phyloP scores from a whole-genome alignment of 2,888 invertebrate genomes.

The Drosophila mulleri region DNA sequence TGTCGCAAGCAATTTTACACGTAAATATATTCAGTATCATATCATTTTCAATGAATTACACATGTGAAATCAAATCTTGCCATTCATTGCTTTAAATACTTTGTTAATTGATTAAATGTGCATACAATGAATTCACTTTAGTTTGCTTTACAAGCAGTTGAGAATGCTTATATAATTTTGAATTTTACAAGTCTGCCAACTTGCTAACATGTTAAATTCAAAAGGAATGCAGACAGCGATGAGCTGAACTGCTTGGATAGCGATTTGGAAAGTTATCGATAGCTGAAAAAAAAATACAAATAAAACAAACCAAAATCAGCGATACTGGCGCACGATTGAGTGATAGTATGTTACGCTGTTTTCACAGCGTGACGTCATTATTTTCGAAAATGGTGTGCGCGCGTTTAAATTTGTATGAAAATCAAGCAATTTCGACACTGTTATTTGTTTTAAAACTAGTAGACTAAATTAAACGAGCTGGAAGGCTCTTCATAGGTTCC shows the following conservation, averaged over 20 bases:
- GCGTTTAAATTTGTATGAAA: too few relatives aligned
- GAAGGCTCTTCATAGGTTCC: too few relatives aligned
- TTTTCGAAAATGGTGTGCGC: too few relatives aligned
- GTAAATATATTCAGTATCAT: not conserved
- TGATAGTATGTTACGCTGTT: too few relatives aligned
- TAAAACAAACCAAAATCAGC: not conserved
- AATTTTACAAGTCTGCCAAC: not conserved
- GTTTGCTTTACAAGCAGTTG: not conserved
- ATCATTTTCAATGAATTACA: not conserved
- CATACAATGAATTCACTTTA: not conserved
- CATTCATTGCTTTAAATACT: not conserved
- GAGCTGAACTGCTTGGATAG: not conserved
- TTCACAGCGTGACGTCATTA: too few relatives aligned
- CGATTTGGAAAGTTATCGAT: conserved; percentile 28
- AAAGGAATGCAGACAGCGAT: not conserved
- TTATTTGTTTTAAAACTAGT: too few relatives aligned
- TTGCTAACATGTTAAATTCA: not conserved
- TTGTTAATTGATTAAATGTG: not conserved
- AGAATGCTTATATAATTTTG: too few relatives aligned
- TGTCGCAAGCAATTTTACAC: not conserved
- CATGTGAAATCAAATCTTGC: not conserved
- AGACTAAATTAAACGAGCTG: too few relatives aligned
- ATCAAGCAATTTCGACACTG: too few relatives aligned
- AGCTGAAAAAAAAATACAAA: not conserved
- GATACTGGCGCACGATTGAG: too few relatives aligned